These are phyloP conservation scores for Hipposideros armiger DNA, from an alignment of 2,113 vertebrate genomes.

Conservation along the genomic window DNA sequence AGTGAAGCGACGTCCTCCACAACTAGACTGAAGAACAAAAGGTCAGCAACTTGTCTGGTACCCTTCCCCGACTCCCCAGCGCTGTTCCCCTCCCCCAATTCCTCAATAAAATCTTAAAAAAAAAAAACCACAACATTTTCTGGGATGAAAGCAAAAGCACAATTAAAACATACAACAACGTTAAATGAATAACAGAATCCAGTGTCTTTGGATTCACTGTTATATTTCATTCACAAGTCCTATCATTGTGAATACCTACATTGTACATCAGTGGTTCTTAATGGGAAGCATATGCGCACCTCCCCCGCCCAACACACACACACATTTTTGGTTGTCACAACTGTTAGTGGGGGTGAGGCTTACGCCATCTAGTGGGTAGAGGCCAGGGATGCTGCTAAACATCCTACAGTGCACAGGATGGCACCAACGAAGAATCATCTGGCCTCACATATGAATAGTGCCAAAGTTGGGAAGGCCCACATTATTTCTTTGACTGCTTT, in stretches of 20 bases:
- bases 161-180: background rate
- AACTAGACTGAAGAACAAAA: too few species aligned
- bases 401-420: background rate
- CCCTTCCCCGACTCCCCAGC: too few species aligned
- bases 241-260: background rate
- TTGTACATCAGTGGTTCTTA: background rate
- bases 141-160: background rate
- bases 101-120: background rate
- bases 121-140: background rate
- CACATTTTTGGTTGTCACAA: background rate
- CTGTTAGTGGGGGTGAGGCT: background rate
- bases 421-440: background rate
- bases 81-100: too few species aligned
- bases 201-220: background rate
- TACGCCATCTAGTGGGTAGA: background rate
- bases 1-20: too few species aligned
- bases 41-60: too few species aligned
- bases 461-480: background rate
- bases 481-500: background rate
- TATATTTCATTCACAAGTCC: background rate
- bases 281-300: background rate
- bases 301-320: background rate
- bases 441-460: background rate
- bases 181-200: constrained; percentile 1
- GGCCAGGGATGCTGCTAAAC: background rate